Conservation (phyloP, 2,113 vertebrate genomes). For the Pterocles orientalis region DNA sequence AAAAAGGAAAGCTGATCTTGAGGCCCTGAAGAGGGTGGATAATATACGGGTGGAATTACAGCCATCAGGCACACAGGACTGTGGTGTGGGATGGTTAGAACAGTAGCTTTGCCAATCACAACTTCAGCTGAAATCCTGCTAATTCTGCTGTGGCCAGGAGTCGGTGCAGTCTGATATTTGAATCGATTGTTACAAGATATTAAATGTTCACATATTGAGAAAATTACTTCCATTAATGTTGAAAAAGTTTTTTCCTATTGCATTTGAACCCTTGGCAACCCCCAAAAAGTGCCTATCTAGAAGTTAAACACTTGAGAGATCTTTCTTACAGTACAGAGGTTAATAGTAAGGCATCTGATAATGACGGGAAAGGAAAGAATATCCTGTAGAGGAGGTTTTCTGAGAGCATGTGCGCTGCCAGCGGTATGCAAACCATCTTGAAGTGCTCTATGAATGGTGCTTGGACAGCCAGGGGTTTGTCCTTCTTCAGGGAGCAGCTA, state of each 20-base stretch:
- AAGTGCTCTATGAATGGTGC: accelerated
- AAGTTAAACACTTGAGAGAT: not conserved
- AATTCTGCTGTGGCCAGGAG: not conserved
- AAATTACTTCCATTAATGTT: not conserved
- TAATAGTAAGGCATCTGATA: not conserved
- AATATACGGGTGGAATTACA: not conserved
- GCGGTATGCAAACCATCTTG: not conserved
- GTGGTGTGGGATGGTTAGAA: not conserved
- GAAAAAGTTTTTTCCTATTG: not conserved
- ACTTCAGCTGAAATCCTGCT: not conserved
- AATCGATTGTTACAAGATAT: not conserved
- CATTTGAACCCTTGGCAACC: not conserved
- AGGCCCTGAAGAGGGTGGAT: not conserved
- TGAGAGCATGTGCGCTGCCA: not conserved
- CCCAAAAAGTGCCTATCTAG: not conserved
- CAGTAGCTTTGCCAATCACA: not conserved
- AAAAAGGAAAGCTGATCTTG: not conserved
- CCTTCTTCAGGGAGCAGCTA: not conserved
- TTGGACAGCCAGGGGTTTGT: not conserved
- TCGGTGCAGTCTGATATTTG: not conserved
- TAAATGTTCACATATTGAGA: not conserved
- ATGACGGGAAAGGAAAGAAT: not conserved
- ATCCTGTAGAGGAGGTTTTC: not conserved
- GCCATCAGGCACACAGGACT: not conserved
- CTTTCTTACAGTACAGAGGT: not conserved